Evolutionary conservation across 2,113 vertebrate genomes (phyloP).

Genomic region (Echinops telfairi): DNA sequence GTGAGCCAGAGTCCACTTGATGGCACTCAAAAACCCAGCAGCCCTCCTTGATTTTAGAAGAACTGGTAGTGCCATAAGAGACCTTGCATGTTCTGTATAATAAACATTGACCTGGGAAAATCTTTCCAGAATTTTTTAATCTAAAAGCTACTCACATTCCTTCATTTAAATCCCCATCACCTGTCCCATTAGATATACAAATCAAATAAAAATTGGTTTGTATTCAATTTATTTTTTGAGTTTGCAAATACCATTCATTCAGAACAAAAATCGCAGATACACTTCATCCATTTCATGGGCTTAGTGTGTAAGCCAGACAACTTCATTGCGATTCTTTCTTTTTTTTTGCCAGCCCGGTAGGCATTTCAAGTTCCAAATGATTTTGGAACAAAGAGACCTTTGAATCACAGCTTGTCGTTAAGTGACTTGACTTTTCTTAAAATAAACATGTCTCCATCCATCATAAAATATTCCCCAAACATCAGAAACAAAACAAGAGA

Average conservation of each 20-base stretch:
- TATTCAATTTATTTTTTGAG: conserved; percentile 13
- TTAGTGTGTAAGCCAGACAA: conserved; percentile 13
- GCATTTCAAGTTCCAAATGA: conserved; percentile 58
- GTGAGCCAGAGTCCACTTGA: neutral
- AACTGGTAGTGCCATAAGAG: neutral
- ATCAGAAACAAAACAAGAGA: conserved; percentile 38
- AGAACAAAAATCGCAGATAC: neutral
- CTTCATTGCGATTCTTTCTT: conserved; percentile 17
- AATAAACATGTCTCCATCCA: conserved; percentile 49
- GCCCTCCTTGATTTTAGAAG: neutral
- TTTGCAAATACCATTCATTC: conserved; percentile 19
- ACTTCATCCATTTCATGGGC: conserved; percentile 14
- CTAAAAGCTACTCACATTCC: neutral
- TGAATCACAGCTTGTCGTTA: conserved; percentile 43
- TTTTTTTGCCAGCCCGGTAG: neutral
- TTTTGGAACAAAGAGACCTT: conserved; percentile 53
- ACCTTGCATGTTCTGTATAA: neutral
- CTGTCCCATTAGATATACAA: neutral
- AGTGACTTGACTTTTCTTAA: conserved; percentile 51
- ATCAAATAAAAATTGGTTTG: conserved; percentile 18
- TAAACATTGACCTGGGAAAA: neutral
- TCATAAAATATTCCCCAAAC: conserved; percentile 8
- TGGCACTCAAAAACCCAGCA: neutral
- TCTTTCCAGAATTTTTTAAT: neutral
- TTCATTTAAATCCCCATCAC: neutral